Evolutionary conservation across 2,113 vertebrate species (phyloP).

Genomic region (Ptychochromis oligacanthus): DNA sequence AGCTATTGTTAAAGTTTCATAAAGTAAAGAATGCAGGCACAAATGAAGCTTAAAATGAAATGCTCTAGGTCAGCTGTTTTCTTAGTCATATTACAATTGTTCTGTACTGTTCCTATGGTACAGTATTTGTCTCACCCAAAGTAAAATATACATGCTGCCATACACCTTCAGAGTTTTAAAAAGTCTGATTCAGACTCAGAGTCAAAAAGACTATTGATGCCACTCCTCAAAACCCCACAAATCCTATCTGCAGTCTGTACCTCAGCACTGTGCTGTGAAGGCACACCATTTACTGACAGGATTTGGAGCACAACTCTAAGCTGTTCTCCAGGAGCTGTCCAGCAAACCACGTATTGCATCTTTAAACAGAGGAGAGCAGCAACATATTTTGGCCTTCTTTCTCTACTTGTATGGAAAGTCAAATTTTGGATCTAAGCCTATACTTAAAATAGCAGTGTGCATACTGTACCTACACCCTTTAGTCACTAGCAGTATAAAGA

Average conservation of each 20-base stretch:
- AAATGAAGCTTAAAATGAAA: background rate
- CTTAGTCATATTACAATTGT: background rate
- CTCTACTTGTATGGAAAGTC: constrained; percentile 14
- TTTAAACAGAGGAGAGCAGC: constrained; percentile 4
- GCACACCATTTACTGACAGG: constrained; percentile 13
- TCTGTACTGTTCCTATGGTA: background rate
- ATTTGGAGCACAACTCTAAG: background rate
- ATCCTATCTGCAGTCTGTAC: background rate
- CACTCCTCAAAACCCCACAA: background rate
- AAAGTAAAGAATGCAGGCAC: background rate
- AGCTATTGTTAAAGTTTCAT: background rate
- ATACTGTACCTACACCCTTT: constrained; percentile 39
- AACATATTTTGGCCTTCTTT: constrained; percentile 23
- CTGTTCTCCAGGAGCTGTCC: constrained; percentile 28
- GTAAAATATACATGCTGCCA: background rate
- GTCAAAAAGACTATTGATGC: background rate
- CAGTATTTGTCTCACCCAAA: background rate
- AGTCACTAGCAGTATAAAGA: constrained; percentile 36
- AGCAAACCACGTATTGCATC: constrained; percentile 1
- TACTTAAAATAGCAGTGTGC: constrained; percentile 37
- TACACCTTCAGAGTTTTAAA: background rate
- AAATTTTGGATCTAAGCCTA: constrained; percentile 15
- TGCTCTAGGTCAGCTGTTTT: background rate
- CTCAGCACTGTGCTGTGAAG: constrained; percentile 5
- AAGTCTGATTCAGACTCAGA: background rate